Percentiles rank a stretch among this genome's conserved stretches.
These are phyloP conservation scores for Diuraphis noxia DNA, from an alignment of 1,140 invertebrate species.

Conservation along the genomic window DNA sequence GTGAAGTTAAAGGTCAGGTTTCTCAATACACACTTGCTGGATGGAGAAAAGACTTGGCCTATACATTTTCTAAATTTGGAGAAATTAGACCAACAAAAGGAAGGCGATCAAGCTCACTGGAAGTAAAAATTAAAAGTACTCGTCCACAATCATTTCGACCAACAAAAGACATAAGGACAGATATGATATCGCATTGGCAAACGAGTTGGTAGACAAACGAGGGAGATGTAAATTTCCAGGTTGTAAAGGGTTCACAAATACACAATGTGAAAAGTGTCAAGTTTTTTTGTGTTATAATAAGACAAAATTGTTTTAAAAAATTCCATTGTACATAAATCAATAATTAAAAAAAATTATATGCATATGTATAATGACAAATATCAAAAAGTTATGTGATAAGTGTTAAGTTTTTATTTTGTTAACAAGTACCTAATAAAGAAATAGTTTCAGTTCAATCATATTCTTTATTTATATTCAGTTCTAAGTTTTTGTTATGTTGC, in stretches of 20 bases:
- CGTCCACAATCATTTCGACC: not conserved
- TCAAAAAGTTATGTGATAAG: too few relatives aligned
- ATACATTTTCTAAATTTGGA: not conserved
- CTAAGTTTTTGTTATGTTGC: too few relatives aligned
- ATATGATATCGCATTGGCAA: conserved; percentile 49
- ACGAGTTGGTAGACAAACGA: not conserved
- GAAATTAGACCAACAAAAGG: not conserved
- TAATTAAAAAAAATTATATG: not conserved
- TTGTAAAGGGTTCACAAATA: conserved; percentile 7
- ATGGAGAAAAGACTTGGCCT: not conserved
- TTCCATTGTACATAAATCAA: conserved; percentile 11
- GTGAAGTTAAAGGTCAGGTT: not conserved
- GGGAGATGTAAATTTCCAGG: not conserved
- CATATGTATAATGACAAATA: too few relatives aligned
- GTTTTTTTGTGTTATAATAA: not conserved
- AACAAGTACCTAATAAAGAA: too few relatives aligned
- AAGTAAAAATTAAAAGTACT: conserved; percentile 12
- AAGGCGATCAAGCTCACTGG: not conserved
- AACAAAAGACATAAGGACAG: conserved; percentile 45
- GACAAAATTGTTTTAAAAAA: conserved; percentile 3
- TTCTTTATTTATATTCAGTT: too few relatives aligned
- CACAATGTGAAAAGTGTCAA: not conserved
- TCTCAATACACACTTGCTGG: not conserved
- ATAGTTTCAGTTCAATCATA: too few relatives aligned
- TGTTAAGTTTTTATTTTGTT: too few relatives aligned